Percentiles rank a stretch among this genome's conserved stretches.
Conservation (phyloP, 2,888 invertebrate species). For the Bembecia ichneumoniformis region DNA sequence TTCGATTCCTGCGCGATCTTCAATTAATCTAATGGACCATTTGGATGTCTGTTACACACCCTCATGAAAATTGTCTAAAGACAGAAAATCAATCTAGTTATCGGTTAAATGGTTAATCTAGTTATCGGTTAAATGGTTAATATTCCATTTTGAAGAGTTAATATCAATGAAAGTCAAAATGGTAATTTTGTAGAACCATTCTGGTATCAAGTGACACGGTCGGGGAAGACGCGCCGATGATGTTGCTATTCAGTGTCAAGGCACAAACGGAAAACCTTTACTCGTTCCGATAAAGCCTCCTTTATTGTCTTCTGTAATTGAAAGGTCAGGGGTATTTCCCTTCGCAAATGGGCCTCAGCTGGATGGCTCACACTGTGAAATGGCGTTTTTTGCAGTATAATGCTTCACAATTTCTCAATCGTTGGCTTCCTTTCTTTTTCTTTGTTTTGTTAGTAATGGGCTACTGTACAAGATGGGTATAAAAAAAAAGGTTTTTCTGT, state of each 20-base stretch:
- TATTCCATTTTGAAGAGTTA: no score
- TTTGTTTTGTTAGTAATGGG: constrained; percentile 15
- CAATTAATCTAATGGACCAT: no score
- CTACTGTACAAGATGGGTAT: constrained; percentile 7
- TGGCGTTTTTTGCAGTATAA: constrained; percentile 35
- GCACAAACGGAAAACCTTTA: constrained; percentile 15
- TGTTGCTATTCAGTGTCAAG: constrained; percentile 22
- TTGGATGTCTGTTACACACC: no score
- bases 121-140: no score
- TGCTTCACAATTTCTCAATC: constrained; percentile 31
- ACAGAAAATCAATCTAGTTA: no score
- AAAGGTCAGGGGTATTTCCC: constrained; percentile 53
- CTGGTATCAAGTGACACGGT: constrained; percentile 10
- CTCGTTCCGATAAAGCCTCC: constrained; percentile 47
- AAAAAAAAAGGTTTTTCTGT: no score
- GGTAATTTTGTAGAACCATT: constrained; percentile 6
- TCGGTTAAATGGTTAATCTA: no score
- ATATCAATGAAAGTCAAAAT: not conserved
- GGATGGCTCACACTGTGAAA: constrained; percentile 33
- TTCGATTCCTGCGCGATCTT: no score
- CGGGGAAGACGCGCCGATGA: constrained; percentile 15
- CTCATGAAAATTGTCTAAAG: no score
- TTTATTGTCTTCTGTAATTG: constrained; percentile 66
- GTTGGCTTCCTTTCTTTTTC: constrained; percentile 10
- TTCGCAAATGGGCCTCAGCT: constrained; percentile 49